Percentiles rank a stretch among this genome's conserved stretches.
phyloP scores from a whole-genome alignment of 2,113 vertebrate genomes.

The Cyanoliseus patagonus region DNA sequence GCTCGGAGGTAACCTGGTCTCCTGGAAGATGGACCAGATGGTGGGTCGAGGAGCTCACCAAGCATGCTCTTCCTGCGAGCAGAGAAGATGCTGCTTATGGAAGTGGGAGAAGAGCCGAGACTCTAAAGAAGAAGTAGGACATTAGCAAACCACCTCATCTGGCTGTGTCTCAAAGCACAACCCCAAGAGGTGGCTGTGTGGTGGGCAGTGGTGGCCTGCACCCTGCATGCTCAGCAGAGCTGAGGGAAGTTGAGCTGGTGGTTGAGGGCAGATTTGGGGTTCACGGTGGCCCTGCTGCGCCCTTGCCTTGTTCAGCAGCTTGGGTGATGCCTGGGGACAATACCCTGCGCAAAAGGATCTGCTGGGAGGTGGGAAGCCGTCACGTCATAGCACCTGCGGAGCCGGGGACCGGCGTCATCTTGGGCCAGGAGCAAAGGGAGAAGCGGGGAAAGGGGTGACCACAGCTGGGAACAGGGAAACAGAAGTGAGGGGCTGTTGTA shows the following conservation, averaged over 20 bases:
- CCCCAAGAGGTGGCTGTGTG: neutral
- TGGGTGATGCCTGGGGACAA: neutral
- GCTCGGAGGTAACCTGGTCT: neutral
- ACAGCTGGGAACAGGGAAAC: neutral
- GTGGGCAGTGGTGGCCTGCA: neutral
- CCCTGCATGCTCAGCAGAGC: neutral
- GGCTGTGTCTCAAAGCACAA: neutral
- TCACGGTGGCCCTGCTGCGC: neutral
- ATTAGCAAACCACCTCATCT: neutral
- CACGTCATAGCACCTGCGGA: accelerated
- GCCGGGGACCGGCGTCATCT: accelerated
- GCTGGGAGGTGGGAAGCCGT: neutral
- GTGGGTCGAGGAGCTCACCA: accelerated
- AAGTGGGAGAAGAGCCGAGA: neutral
- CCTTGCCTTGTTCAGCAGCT: neutral
- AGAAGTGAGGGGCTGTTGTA: neutral
- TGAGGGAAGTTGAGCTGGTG: accelerated
- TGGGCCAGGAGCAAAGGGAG: neutral
- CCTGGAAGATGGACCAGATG: neutral
- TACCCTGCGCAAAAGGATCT: accelerated
- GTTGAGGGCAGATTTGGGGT: neutral
- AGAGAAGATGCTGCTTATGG: neutral
- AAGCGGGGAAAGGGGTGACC: neutral
- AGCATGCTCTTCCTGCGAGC: accelerated
- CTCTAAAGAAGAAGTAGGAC: neutral